Conservation (phyloP, 2,888 invertebrate species). For the Drosophila quasianomalipes region DNA sequence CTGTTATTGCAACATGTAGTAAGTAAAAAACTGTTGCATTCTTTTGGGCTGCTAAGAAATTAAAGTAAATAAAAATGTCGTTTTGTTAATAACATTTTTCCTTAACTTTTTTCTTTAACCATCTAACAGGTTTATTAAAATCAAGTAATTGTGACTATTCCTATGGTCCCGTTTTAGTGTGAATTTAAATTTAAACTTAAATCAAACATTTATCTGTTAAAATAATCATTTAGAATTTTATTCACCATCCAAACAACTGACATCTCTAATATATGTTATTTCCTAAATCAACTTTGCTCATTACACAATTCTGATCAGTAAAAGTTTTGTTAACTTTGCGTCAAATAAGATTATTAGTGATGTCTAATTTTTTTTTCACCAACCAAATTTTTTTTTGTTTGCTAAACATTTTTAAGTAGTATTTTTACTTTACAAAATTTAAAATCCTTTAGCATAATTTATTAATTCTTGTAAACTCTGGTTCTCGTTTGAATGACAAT, state of each 20-base stretch:
- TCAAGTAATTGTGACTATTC: neutral
- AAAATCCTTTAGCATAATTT: neutral
- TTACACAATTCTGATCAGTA: neutral
- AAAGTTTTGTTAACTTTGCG: neutral
- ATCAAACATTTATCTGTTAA: neutral
- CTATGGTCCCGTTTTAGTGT: rapidly evolving
- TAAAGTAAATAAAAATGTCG: neutral
- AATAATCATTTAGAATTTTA: neutral
- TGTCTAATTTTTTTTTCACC: neutral
- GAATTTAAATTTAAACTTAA: neutral
- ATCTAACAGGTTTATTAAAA: neutral
- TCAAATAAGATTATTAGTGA: neutral
- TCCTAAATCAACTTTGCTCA: neutral
- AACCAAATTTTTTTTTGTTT: neutral
- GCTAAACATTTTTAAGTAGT: neutral
- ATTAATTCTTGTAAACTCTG: neutral
- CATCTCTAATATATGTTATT: neutral
- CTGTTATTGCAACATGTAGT: neutral
- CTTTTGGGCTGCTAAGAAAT: conserved; percentile 10
- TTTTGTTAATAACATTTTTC: neutral
- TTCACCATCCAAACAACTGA: neutral
- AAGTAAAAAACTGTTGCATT: conserved; percentile 12
- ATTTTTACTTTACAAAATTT: neutral
- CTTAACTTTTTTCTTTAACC: neutral
- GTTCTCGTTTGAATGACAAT: neutral